Evolutionary conservation across 2,113 vertebrate genomes (phyloP), one percentile per base, ranked within the genome.

Genomic region (Sinosuthora webbiana): DNA sequence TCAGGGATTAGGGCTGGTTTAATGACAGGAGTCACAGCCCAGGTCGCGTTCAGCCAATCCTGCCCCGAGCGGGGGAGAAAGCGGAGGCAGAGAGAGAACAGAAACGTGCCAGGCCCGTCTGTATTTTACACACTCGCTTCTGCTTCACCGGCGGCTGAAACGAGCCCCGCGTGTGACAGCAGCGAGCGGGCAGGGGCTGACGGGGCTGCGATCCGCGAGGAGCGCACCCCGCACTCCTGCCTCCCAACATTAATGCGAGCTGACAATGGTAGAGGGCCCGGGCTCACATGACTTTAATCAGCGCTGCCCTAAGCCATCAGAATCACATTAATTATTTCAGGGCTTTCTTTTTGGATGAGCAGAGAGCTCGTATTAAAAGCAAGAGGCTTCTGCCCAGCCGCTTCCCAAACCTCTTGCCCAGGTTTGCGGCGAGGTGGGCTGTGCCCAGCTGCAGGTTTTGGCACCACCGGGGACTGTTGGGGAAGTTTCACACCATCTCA

Each of bases 181-280:
- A 53, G 73, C 13, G 44, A 89, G 74, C 15, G 41, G 57, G 89
- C 81, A 52, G 33, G 87, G 79, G 53, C 64, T 90, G 97, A 87
- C 96, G 67, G 87, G 85, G 93, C 93, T 16, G 75, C 25, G 96
- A 92, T 92, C 49, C 45, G 90, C 42, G 52, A 37, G 86, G 87
- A 96, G 87, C 89, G 19, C 91, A 69, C 88, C 85, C 77, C 37
- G 55, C 75, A 5, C 94, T 95, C 86, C 90, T 90, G 93, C 88
- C 94, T 82, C 90, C 62, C 95, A 52, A 92, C 85, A 42, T 89
- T 98, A 97, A 98, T 96, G 83, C 9, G 93, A 96, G 96, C 98
- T 97, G 98, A 98, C 98, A 98, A 86, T 75, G 89, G 94, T 95
- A 96, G 79, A 94, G 97, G 97, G 97, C 97, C 94, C 74, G 73